Conservation (phyloP, 2,113 vertebrate species). For the Gambusia holbrooki region DNA sequence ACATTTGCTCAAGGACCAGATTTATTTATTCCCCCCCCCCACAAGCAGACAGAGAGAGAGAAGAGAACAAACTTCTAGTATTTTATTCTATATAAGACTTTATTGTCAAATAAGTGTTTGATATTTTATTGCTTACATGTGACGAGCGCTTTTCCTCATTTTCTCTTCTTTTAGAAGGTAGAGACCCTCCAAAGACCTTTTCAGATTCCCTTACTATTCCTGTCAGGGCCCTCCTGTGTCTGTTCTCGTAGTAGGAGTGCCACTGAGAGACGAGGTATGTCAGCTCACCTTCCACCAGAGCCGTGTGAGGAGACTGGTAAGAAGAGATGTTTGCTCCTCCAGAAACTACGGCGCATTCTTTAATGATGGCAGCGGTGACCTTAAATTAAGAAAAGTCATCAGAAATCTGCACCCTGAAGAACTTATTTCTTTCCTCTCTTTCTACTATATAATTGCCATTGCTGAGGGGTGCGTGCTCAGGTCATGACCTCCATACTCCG, state of each 20-base stretch:
- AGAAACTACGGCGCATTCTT: too few species aligned
- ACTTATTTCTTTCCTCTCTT: background rate
- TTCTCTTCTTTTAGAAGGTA: background rate
- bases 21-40: background rate
- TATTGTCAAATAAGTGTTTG: background rate
- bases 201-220: too few species aligned
- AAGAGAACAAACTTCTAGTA: background rate
- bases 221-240: too few species aligned
- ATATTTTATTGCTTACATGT: background rate
- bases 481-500: background rate
- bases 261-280: background rate
- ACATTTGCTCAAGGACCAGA: slow-evolving; percentile 12
- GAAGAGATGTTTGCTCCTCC: background rate
- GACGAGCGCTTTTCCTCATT: background rate
- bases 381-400: background rate
- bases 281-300: background rate
- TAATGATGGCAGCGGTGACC: background rate
- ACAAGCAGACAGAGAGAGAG: background rate
- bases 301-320: background rate
- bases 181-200: background rate
- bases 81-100: background rate
- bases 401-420: background rate
- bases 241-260: background rate
- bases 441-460: too few species aligned
- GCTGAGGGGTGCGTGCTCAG: too few species aligned